Evolutionary conservation across 2,888 invertebrate species (phyloP).

Genomic region (Amiota communis): DNA sequence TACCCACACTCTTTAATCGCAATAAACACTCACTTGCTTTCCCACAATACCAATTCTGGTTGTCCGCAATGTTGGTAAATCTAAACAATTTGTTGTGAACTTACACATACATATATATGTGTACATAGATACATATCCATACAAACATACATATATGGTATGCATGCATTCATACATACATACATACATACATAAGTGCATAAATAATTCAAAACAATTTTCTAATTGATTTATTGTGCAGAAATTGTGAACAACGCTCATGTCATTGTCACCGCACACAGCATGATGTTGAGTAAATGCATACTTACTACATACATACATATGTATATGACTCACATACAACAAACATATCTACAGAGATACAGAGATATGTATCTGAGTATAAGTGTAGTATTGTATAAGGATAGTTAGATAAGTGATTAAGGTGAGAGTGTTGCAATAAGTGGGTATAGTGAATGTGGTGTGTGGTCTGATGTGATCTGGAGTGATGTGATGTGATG

Average conservation of each 20-base stretch:
- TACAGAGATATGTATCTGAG: too few relatives aligned
- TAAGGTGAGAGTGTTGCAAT: too few relatives aligned
- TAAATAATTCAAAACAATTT: constrained; percentile 25
- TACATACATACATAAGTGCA: constrained; percentile 1
- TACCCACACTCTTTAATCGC: background rate
- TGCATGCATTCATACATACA: background rate
- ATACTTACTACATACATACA: too few relatives aligned
- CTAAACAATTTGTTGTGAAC: background rate
- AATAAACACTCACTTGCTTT: background rate
- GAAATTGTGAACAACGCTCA: background rate
- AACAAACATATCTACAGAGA: too few relatives aligned
- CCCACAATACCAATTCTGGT: background rate
- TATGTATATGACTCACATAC: background rate
- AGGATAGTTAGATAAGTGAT: too few relatives aligned
- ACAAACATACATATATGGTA: background rate
- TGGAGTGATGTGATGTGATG: too few relatives aligned
- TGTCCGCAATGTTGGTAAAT: background rate
- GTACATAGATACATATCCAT: background rate
- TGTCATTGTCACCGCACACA: background rate
- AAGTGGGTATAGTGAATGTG: too few relatives aligned
- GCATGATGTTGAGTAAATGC: background rate
- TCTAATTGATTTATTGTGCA: constrained; percentile 27
- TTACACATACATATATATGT: background rate
- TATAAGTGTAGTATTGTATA: too few relatives aligned
- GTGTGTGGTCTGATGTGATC: too few relatives aligned